Evolutionary conservation across 2,113 vertebrate species (phyloP).

Genomic region (Bubo blakistoni): DNA sequence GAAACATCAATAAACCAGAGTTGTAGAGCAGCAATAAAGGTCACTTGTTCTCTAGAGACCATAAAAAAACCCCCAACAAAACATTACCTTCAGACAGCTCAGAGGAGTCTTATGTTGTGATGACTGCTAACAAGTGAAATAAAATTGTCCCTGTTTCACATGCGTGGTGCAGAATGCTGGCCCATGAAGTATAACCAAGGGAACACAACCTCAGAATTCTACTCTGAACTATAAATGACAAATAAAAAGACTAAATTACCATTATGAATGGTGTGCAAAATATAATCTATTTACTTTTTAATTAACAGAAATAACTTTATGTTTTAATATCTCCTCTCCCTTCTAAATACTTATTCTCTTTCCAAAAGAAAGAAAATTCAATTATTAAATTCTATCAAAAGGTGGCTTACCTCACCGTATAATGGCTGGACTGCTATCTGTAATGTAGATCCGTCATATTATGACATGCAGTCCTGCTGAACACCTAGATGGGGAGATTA

Average conservation of each 20-base stretch:
- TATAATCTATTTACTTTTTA: background rate
- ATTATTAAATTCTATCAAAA: background rate
- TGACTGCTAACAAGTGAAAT: background rate
- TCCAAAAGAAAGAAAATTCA: background rate
- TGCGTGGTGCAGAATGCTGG: background rate
- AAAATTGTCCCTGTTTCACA: background rate
- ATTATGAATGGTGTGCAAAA: background rate
- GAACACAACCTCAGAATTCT: background rate
- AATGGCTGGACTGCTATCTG: accelerated
- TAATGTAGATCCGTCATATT: too few relatives aligned
- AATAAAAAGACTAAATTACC: background rate
- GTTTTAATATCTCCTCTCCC: background rate
- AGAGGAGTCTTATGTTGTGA: background rate
- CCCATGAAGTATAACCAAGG: background rate
- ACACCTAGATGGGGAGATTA: background rate
- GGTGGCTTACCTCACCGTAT: background rate
- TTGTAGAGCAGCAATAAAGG: background rate
- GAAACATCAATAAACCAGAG: background rate
- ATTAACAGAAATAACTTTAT: background rate
- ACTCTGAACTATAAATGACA: background rate
- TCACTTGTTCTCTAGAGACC: background rate
- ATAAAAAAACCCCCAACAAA: background rate
- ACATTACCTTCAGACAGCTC: background rate
- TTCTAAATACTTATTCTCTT: background rate
- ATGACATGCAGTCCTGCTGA: too few relatives aligned